Base-by-base conservation (phyloP, 92 coral and sea anemone genomes). In the Pocillopora grandis region DNA sequence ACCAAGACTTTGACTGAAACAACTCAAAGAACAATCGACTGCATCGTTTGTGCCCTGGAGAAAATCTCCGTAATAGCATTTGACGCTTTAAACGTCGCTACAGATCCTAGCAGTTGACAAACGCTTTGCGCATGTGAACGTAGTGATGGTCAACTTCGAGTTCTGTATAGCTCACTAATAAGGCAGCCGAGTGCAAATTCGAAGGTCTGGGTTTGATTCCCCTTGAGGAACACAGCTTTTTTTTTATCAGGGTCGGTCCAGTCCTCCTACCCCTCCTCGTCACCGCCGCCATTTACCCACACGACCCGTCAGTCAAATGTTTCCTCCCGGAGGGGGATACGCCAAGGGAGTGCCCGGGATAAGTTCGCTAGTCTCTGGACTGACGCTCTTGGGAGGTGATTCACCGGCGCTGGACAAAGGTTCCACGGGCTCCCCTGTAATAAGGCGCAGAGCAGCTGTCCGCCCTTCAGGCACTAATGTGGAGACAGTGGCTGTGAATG, bases 201-300 rank as follows among this genome's bases (percentile, higher is more conserved):
- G 8, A 42, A 42, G 52, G 52, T 42, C 52, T 42, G 52, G 52
- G 52, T 42, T 42, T 7, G 52, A 42, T 7, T 42, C 52, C 52
- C 8, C 52, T 42, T 42, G 8, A 13, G 20, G 20, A 62, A 16
- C 19, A 62, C 20, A 62, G 6, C 15, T 62, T 62, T 16, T 62
- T 62, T 5, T n/a, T 2, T 62, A 71, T 49, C 69, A 90, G 93
- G 83, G 83, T 67, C 84, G 77, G 13, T 56, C 91, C 80, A 88
- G 88, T 65, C 98, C 95, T 58, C 93, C 94, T 15, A 93, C 94
- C n/a, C 95, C 94, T 56, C 98, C 97, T 70, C 95, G 96, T 52
- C 98, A 92, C 80, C 93, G 94, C 49, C 96, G 95, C 37, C 85
- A 78, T 49, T 66, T 95, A 68, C 96, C 92, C 8, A 55, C 87